A percentile compares a stretch with the other conserved stretches of the same genome.
These are phyloP conservation scores for Leucozona laternaria DNA, from an alignment of 2,888 invertebrate genomes.

Conservation along the genomic window DNA sequence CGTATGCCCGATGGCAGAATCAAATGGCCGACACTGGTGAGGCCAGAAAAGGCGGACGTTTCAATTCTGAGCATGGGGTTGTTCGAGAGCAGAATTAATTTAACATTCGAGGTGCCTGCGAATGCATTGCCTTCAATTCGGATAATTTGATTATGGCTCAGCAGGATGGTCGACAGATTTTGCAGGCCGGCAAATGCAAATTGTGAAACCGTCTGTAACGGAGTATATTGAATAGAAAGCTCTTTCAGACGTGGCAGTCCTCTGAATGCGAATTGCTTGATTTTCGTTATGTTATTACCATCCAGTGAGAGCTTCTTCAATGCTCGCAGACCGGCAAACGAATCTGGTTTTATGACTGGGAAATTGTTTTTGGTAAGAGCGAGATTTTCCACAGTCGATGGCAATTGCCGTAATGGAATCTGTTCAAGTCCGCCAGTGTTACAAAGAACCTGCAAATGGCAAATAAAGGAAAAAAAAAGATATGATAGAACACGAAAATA, in stretches of 20 bases:
- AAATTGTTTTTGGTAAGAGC: constrained; percentile 94
- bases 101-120: constrained; percentile 93
- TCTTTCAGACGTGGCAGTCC: constrained; percentile 91
- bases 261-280: constrained; percentile 94
- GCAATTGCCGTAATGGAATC: constrained; percentile 90
- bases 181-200: constrained; percentile 94
- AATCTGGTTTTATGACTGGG: constrained; percentile 91
- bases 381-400: constrained; percentile 91
- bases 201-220: constrained; percentile 90
- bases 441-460: constrained; percentile 90
- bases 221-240: constrained; percentile 94
- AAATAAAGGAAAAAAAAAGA: constrained; percentile 76
- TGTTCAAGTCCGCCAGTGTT: constrained; percentile 92
- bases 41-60: constrained; percentile 92
- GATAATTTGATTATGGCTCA: constrained; percentile 89
- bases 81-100: constrained; percentile 91
- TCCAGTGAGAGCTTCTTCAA: constrained; percentile 93
- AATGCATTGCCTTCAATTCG: constrained; percentile 92
- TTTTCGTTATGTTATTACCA: constrained; percentile 93
- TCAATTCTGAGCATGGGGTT: constrained; percentile 93
- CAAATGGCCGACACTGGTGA: constrained; percentile 92
- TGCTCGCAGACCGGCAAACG: constrained; percentile 91
- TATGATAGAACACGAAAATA: constrained; percentile 56
- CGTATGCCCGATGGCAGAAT: constrained; percentile 92
- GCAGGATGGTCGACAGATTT: constrained; percentile 89